phyloP scores from a whole-genome alignment of 2,113 vertebrate species.

The Pachyramphus minor region DNA sequence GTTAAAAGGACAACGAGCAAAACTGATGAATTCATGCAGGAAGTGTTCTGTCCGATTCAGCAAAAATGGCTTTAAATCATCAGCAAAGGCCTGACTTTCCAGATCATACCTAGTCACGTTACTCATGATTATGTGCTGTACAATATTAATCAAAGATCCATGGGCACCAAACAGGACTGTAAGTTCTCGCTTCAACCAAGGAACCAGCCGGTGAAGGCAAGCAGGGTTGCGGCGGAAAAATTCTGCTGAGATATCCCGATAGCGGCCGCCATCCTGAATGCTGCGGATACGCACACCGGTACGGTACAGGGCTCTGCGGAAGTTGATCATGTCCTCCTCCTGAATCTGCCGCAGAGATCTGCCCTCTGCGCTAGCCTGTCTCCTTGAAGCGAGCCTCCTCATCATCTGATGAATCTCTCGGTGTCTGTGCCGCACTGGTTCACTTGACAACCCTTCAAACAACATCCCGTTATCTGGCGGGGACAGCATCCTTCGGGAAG shows the following conservation, averaged over 20 bases:
- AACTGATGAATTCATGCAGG: conserved; percentile 88
- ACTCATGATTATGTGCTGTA: conserved; percentile 86
- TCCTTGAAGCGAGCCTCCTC: conserved; percentile 76
- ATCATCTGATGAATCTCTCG: conserved; percentile 80
- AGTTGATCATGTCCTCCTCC: conserved; percentile 89
- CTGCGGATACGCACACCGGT: conserved; percentile 76
- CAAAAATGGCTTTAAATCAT: conserved; percentile 85
- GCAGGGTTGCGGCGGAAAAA: conserved; percentile 91
- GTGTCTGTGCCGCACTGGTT: conserved; percentile 63
- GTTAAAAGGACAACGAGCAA: conserved; percentile 87
- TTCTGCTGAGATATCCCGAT: conserved; percentile 86
- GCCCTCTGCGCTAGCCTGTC: conserved; percentile 77
- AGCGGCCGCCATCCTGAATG: conserved; percentile 87
- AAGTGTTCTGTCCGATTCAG: conserved; percentile 87
- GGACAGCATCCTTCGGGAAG: conserved; percentile 68
- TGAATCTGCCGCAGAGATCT: conserved; percentile 73
- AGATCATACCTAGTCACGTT: conserved; percentile 83
- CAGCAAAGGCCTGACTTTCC: conserved; percentile 80
- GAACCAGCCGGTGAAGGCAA: conserved; percentile 89
- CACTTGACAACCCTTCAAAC: conserved; percentile 74
- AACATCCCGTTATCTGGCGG: conserved; percentile 84
- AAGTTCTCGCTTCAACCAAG: conserved; percentile 91
- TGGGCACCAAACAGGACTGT: conserved; percentile 86
- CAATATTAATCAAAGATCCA: conserved; percentile 83
- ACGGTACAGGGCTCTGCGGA: conserved; percentile 89